These are phyloP conservation scores for Neodiprion fabricii DNA, from an alignment of 1,140 invertebrate genomes.

Conservation along the genomic window DNA sequence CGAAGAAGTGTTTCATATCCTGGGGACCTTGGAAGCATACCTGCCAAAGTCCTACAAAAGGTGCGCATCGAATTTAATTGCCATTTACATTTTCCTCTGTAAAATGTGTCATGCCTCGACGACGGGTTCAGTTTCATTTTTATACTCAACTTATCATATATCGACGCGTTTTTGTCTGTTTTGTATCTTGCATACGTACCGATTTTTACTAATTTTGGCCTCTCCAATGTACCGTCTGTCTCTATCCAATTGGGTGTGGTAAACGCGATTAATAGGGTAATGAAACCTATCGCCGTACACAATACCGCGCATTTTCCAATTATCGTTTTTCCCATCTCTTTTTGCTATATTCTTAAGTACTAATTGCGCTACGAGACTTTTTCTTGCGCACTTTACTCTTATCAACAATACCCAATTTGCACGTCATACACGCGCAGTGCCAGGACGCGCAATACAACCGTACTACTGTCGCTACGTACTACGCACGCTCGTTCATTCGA, in stretches of 20 bases:
- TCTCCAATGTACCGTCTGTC: slow-evolving; percentile 74
- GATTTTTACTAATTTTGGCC: slow-evolving; percentile 77
- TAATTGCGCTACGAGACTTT: too few species aligned
- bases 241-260: slow-evolving; percentile 87
- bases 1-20: slow-evolving; percentile 75
- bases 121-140: neutral
- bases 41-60: slow-evolving; percentile 78
- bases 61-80: slow-evolving; percentile 15
- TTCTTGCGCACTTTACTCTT: too few species aligned
- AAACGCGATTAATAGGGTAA: slow-evolving; percentile 81
- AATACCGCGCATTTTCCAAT: slow-evolving; percentile 68
- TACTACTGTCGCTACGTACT: too few species aligned
- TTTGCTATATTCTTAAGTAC: too few species aligned
- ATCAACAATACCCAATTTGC: too few species aligned
- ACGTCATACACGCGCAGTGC: too few species aligned
- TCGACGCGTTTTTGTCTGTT: neutral
- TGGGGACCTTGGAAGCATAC: slow-evolving; percentile 82
- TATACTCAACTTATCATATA: neutral
- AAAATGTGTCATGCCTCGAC: slow-evolving; percentile 18
- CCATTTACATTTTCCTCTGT: slow-evolving; percentile 28
- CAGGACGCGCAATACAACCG: too few species aligned
- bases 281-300: slow-evolving; percentile 66
- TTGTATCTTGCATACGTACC: slow-evolving; percentile 54
- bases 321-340: slow-evolving; percentile 60
- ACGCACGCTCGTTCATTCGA: too few species aligned